Base-by-base conservation (phyloP, 2,797 vertebrate genomes). In the Mastacembelus armatus region DNA sequence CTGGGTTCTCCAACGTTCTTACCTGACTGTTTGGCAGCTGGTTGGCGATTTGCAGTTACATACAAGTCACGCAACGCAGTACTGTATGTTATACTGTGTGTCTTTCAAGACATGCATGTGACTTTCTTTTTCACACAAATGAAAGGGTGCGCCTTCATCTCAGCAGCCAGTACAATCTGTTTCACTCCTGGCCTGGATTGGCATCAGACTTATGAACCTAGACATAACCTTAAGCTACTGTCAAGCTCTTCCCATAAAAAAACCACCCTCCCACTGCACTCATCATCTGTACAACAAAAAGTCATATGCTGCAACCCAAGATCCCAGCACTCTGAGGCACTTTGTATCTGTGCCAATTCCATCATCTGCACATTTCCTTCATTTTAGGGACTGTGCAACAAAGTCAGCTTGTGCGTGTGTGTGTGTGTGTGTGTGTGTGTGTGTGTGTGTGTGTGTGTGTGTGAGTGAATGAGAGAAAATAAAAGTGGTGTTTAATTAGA, bases 401-500 rank as follows among this genome's bases (percentile, higher is more conserved):
- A n/a, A n/a, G n/a, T n/a, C n/a, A n/a, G n/a, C n/a, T n/a, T n/a
- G 5, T 21, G 30, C 45, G 40, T 47, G 50, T 64, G 47, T 57
- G 29, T 19, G 5, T 21, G 30, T 45, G 40, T n/a, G 54, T 43
- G 18, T 33, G 33, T 62, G 49, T 71, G 38, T 60, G 65, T 48
- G 40, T 47, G 50, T 64, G 47, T 57, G 29, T 19, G 5, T 21
- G 30, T 45, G 40, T n/a, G 54, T 43, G 18, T 33, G 33, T 62
- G 49, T 71, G 38, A 60, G 65, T 48, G 56, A 21, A 11, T 19
- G 39, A 61, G 47, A 71, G 59, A 63, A 56, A 51, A 48, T 44
- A 33, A 42, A 35, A 69, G 60, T 16, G 29, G 29, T 45, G 49
- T 64, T 82, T 88, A 83, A 90, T 89, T 88, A 84, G 78, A 77